These are phyloP conservation scores for Glossosoma conforme DNA, from an alignment of 1,140 invertebrate species.

Conservation along the genomic window DNA sequence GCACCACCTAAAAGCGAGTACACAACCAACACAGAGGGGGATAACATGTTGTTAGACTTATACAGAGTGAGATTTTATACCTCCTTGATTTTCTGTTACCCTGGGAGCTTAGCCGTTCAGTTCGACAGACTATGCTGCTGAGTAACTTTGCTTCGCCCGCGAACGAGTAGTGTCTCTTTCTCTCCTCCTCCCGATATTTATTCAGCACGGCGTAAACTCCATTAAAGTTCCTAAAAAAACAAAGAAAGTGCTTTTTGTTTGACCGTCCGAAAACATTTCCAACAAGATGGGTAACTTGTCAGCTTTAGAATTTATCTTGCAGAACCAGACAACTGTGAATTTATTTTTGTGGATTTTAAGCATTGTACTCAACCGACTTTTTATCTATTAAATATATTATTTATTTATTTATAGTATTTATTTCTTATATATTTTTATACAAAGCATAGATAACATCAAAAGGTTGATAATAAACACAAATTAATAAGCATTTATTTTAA, in stretches of 20 bases:
- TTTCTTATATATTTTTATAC: no score
- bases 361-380: no score
- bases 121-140: conserved; percentile 15
- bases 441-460: no score
- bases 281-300: no score
- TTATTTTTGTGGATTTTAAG: no score
- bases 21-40: conserved; percentile 2
- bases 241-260: no score
- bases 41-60: not conserved
- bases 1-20: not conserved
- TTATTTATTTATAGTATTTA: no score
- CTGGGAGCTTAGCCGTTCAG: conserved; percentile 17
- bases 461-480: not conserved
- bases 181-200: no score
- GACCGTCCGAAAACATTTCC: no score
- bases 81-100: conserved; percentile 10
- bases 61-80: not conserved
- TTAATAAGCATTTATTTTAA: not conserved
- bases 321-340: no score
- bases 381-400: no score
- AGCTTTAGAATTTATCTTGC: no score
- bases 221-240: conserved; percentile 20
- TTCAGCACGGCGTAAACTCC: conserved; percentile 10
- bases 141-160: conserved; percentile 9
- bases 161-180: conserved; percentile 7